Percentiles rank a stretch among this genome's conserved stretches.
phyloP scores from a whole-genome alignment of 1,140 invertebrate genomes.

The Drosophila nasuta region DNA sequence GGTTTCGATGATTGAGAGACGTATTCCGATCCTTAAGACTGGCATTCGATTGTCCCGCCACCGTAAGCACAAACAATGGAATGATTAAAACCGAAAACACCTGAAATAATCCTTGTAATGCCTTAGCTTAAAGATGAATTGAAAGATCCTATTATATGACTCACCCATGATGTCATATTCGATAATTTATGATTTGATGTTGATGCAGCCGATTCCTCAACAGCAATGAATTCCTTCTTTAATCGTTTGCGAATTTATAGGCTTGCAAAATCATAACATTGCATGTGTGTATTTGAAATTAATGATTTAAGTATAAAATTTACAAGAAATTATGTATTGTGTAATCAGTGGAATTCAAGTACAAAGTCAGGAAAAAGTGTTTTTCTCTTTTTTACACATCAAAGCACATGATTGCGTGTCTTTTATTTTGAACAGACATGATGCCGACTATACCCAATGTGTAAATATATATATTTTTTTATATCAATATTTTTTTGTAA shows the following conservation, averaged over 20 bases:
- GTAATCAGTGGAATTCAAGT: constrained; percentile 37
- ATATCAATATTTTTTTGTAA: neutral
- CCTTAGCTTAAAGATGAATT: neutral
- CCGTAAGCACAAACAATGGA: constrained; percentile 11
- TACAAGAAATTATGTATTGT: constrained; percentile 33
- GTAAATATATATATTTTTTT: neutral
- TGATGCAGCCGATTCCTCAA: constrained; percentile 8
- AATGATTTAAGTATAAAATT: constrained; percentile 4
- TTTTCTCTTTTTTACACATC: constrained; percentile 20
- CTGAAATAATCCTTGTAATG: constrained; percentile 30
- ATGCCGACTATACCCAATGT: constrained; percentile 1
- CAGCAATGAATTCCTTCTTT: constrained; percentile 35
- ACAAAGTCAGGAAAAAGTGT: constrained; percentile 31
- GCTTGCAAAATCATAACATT: neutral
- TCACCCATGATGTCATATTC: constrained; percentile 32
- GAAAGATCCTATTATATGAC: neutral
- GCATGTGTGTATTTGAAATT: neutral
- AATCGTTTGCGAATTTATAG: constrained; percentile 29
- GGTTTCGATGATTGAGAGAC: constrained; percentile 3
- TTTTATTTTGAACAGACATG: neutral
- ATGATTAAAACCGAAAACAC: constrained; percentile 26
- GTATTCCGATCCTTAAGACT: constrained; percentile 3
- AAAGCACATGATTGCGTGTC: constrained; percentile 39
- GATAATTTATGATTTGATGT: constrained; percentile 4
- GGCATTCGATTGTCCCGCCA: constrained; percentile 4